Evolutionary conservation across 1,140 invertebrate species (phyloP), one percentile per base, ranked within the genome.

Genomic region (Lysiphlebus fabarum): DNA sequence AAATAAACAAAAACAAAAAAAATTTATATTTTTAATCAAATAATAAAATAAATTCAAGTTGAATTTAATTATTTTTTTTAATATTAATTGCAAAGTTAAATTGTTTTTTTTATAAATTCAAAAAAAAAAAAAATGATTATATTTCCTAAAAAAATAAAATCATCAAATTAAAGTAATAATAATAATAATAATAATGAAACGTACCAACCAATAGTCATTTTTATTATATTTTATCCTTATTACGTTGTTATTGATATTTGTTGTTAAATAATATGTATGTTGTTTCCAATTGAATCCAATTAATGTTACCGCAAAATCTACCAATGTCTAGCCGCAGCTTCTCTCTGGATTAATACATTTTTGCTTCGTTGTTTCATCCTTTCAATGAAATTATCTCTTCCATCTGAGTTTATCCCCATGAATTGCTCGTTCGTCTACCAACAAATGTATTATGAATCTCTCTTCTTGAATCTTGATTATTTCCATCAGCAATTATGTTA

Each of bases 301-400:
- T 2, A 26, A 26, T 26, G 17, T 26, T 2, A 7, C 12, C 14
- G 11, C 0, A 51, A 38, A 51, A 37, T 67, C 60, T 70, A 74
- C 73, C 74, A 76, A 62, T 71, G 70, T 65, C 71, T 74, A 61
- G 73, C 72, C 58, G 73, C 74, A 56, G 75, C 71, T 61, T 69
- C 70, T 69, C 72, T 69, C 63, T 70, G 71, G 65, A 76, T 74
- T 62, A 76, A 70, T 60, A 75, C 73, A 64, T 66, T 72, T 65
- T 76, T 74, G 68, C 73, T 75, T 67, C 72, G 70, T 61, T 74
- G 71, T 66, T 76, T 76, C 73, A 76, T 75, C 58, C 74, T 72
- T 50, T 75, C 72, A 71, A 76, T 74, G 68, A 76, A 76, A 63
- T 62, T 62, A 50, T 74, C 74, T 70, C 70, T 74, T 56, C 68